Conservation (phyloP, 1,140 invertebrate species). For the Augochlora pura region DNA sequence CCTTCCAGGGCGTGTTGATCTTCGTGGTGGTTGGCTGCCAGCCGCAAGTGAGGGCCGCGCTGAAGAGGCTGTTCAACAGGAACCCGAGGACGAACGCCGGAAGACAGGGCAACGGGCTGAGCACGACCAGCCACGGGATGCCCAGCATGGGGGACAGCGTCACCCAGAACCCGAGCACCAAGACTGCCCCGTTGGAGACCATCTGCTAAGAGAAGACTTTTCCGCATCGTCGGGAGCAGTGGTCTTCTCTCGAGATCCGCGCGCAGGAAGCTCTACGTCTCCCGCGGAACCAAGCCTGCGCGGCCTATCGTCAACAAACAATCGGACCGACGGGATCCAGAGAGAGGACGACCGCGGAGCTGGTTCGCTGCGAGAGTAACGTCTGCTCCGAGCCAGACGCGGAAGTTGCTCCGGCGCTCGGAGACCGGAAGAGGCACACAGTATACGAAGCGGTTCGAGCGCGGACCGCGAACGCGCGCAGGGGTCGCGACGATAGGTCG, state of each 20-base stretch:
- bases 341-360: not conserved
- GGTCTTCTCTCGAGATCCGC: not conserved
- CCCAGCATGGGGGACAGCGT: constrained; percentile 88
- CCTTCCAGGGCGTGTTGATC: constrained; percentile 92
- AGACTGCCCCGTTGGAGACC: constrained; percentile 82
- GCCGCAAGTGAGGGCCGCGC: constrained; percentile 87
- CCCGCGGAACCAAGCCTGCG: not conserved
- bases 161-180: constrained; percentile 86
- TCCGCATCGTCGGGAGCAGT: not conserved
- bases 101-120: constrained; percentile 80
- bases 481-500: not conserved
- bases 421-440: constrained; percentile 2
- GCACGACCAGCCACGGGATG: constrained; percentile 86
- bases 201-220: constrained; percentile 76
- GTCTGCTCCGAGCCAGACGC: not conserved
- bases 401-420: not conserved
- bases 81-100: constrained; percentile 80
- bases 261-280: not conserved
- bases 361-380: not conserved
- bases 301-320: not conserved
- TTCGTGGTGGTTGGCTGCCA: constrained; percentile 94
- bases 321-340: not conserved
- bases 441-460: constrained; percentile 18
- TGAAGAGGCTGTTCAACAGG: constrained; percentile 84
- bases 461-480: not conserved